phyloP scores from a whole-genome alignment of 2,888 invertebrate species.

The Ichneumon xanthorius region DNA sequence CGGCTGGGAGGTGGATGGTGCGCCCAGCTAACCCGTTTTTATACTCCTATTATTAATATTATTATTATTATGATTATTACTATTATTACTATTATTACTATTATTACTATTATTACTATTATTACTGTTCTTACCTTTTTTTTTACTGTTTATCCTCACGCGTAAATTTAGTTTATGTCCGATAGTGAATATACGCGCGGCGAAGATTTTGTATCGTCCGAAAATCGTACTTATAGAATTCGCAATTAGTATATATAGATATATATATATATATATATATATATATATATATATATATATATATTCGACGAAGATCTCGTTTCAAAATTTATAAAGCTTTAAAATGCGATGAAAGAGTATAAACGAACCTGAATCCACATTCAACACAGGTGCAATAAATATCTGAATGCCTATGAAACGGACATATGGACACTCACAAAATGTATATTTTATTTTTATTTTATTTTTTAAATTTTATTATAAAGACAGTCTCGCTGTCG shows the following conservation, averaged over 20 bases:
- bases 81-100: slow-evolving; percentile 49
- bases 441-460: slow-evolving; percentile 68
- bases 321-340: slow-evolving; percentile 62
- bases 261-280: too few species aligned
- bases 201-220: slow-evolving; percentile 32
- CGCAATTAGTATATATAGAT: slow-evolving; percentile 20
- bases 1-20: slow-evolving; percentile 62
- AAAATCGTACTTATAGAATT: slow-evolving; percentile 51
- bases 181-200: slow-evolving; percentile 36
- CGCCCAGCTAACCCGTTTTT: slow-evolving; percentile 58
- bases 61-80: slow-evolving; percentile 32
- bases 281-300: slow-evolving; percentile 6
- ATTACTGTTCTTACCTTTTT: slow-evolving; percentile 49
- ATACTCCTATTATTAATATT: slow-evolving; percentile 40
- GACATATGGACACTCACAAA: slow-evolving; percentile 18
- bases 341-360: slow-evolving; percentile 49
- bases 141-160: slow-evolving; percentile 30
- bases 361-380: slow-evolving; percentile 49
- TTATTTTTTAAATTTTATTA: slow-evolving; percentile 58
- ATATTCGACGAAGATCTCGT: slow-evolving; percentile 46
- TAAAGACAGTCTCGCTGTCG: background rate
- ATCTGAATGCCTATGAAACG: slow-evolving; percentile 72
- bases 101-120: slow-evolving; percentile 37
- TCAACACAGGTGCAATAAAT: slow-evolving; percentile 70
- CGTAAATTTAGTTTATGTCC: slow-evolving; percentile 24